A percentile compares a stretch with the other conserved stretches of the same genome.
phyloP scores from a whole-genome alignment of 23 tunicate genomes.

The Clavelina lepadiformis region DNA sequence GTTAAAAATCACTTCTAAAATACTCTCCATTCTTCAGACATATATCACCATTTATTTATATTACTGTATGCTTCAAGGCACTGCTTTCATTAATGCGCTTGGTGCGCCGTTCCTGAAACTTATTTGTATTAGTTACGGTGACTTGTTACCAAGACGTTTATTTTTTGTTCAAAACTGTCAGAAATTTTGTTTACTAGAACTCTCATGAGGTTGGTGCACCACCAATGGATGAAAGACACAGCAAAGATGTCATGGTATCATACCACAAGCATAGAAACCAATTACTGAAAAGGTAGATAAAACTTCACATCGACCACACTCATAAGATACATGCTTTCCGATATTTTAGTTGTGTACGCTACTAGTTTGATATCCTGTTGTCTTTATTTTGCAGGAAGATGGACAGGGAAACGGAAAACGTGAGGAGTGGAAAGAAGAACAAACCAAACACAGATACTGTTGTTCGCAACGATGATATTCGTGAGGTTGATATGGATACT shows the following conservation, averaged over 20 bases:
- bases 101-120: no score
- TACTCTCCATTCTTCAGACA: no score
- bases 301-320: background rate
- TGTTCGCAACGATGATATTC: slow-evolving; percentile 10
- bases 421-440: slow-evolving; percentile 4
- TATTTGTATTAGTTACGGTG: no score
- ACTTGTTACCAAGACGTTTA: no score
- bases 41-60: no score
- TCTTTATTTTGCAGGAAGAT: slow-evolving; percentile 5
- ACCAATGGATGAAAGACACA: slow-evolving; percentile 68
- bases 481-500: slow-evolving; percentile 68
- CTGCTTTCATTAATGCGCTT: no score
- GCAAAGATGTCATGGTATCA: slow-evolving; percentile 65
- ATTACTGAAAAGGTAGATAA: slow-evolving; percentile 24
- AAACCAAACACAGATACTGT: slow-evolving; percentile 2
- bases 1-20: no score
- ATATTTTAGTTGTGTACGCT: background rate
- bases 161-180: no score
- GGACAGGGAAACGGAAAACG: slow-evolving; percentile 6
- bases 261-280: slow-evolving; percentile 53
- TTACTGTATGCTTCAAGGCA: no score
- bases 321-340: background rate
- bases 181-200: background rate
- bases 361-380: background rate
- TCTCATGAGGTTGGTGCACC: slow-evolving; percentile 7